A percentile compares a stretch with the other conserved stretches of the same genome.
Conservation (phyloP, 2,797 vertebrate genomes). For the Neosalanx taihuensis region DNA sequence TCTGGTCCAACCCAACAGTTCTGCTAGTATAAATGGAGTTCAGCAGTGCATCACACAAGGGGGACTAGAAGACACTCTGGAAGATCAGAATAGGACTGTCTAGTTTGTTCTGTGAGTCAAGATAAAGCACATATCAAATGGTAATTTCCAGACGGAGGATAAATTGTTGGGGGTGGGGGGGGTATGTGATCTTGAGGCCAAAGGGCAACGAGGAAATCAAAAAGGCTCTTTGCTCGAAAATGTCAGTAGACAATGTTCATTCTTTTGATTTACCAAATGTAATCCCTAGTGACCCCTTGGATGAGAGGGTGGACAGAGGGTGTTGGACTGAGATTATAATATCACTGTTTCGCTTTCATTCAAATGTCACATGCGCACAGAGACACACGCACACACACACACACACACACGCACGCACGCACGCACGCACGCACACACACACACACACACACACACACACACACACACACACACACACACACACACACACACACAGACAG, state of each 20-base stretch:
- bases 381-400: not conserved
- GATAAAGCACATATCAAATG: not conserved
- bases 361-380: constrained; percentile 39
- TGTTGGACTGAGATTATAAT: constrained; percentile 64
- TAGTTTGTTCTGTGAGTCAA: too few relatives aligned
- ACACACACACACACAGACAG: not conserved
- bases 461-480: not conserved
- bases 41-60: constrained; percentile 44
- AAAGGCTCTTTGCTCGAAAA: constrained; percentile 51
- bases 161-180: not conserved
- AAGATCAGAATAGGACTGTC: not conserved
- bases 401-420: not conserved
- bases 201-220: constrained; percentile 46
- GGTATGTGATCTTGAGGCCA: constrained; percentile 36
- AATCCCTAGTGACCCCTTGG: constrained; percentile 48
- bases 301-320: constrained; percentile 39
- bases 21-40: not conserved
- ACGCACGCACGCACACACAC: not conserved
- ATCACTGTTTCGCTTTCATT: constrained; percentile 39
- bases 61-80: constrained; percentile 6
- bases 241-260: constrained; percentile 57
- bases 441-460: not conserved
- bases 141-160: not conserved
- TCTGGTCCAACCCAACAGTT: not conserved
- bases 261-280: constrained; percentile 62